Base-by-base conservation (phyloP, 2,113 vertebrate genomes). In the Engraulis encrasicolus region DNA sequence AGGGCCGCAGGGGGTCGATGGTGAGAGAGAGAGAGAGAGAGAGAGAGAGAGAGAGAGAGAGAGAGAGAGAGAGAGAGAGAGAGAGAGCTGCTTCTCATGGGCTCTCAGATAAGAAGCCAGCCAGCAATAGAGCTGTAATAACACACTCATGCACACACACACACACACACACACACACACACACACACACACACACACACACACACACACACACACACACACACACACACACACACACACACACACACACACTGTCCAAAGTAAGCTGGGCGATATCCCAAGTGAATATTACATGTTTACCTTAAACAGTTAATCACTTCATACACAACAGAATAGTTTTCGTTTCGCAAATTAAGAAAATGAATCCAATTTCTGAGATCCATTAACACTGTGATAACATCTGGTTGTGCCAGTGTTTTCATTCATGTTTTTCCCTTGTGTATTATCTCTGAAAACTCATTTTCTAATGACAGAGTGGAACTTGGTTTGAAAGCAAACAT, bases 21-120 rank as follows among this genome's bases (percentile, higher is more conserved):
- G 98, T 99, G 83, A 96, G 97, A 95, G 83, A 96, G 97, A 95
- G n/a, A n/a, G n/a, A n/a, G n/a, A n/a, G n/a, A n/a, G n/a, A n/a
- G n/a, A n/a, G n/a, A n/a, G n/a, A n/a, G n/a, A n/a, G n/a, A n/a
- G n/a, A n/a, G n/a, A n/a, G n/a, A n/a, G n/a, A n/a, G n/a, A n/a
- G n/a, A n/a, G n/a, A n/a, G n/a, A n/a, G n/a, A n/a, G n/a, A n/a
- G n/a, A n/a, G n/a, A n/a, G n/a, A n/a, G n/a, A n/a, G n/a, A n/a
- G n/a, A n/a, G n/a, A n/a, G n/a, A n/a, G 23, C 58, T 58, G 38
- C 9, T 58, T 45, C 9, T 23, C n/a, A 23, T 19, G 9, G 12
- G 27, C 7, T 14, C 58, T 31, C 1, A 31, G 58, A 66, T 27
- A 66, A 66, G 58, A 11, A 31, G 4, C 23, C 9, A 66, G 20